Evolutionary conservation across 2,888 invertebrate genomes (phyloP).

Genomic region (Parthenolecanium corni): DNA sequence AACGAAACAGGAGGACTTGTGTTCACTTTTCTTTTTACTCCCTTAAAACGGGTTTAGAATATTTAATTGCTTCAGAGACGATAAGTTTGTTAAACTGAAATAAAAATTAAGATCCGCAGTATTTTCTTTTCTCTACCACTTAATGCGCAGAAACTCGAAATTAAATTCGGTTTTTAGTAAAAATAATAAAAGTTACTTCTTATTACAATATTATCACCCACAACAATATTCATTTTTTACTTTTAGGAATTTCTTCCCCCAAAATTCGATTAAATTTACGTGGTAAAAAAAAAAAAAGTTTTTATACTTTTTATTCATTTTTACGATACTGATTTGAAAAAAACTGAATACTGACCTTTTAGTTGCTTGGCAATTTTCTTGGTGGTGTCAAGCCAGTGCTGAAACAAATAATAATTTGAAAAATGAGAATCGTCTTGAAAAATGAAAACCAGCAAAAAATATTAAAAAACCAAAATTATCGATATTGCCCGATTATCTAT

Average conservation of each 20-base stretch:
- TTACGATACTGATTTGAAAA: background rate
- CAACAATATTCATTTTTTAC: background rate
- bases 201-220: slow-evolving; percentile 9
- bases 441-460: no score
- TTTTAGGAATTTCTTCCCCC: background rate
- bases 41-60: slow-evolving; percentile 23
- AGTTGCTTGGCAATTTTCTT: slow-evolving; percentile 81
- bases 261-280: no score
- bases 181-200: slow-evolving; percentile 1
- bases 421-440: background rate
- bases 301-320: background rate
- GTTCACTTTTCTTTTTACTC: slow-evolving; percentile 17
- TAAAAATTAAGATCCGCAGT: slow-evolving; percentile 20
- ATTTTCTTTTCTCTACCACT: slow-evolving; percentile 4
- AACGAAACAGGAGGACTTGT: slow-evolving; percentile 12
- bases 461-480: no score
- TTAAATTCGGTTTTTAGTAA: slow-evolving; percentile 12
- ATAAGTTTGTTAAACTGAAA: slow-evolving; percentile 24
- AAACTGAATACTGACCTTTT: slow-evolving; percentile 45
- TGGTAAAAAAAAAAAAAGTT: no score
- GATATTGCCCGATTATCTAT: no score
- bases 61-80: slow-evolving; percentile 22
- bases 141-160: background rate
- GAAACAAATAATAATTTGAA: slow-evolving; percentile 32
- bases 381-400: slow-evolving; percentile 91